Evolutionary conservation across 2,888 invertebrate genomes (phyloP), one percentile per base, ranked within the genome.

Genomic region (Diabrotica balteata): DNA sequence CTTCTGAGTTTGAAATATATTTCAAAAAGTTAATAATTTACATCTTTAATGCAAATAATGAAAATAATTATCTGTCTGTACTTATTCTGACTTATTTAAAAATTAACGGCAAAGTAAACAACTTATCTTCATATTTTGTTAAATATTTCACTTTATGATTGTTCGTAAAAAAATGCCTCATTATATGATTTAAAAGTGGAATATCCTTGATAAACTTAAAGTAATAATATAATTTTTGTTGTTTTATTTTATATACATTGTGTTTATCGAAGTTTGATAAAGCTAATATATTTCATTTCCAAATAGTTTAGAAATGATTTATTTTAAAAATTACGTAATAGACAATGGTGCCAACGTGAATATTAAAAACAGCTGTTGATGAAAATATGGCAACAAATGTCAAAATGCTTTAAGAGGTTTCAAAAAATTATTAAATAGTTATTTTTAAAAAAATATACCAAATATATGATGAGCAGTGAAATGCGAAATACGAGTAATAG

Each of bases 391-490:
- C 66, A 73, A 73, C 70, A 72, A 73, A 73, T 69, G 71, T 61
- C 10, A 65, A 73, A 66, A 71, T 69, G 73, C 68, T 63, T 71
- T 63, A 54, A 69, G 58, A 63, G 59, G 65, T 65, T 72, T 70
- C 67, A 63, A 63, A 57, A 53, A 69, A 49, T 47, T 52, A 59
- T 59, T 52, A 66, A 67, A 62, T 66, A 67, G 44, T 67, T 62
- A 62, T 66, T 66, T 67, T 47, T 49, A 32, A 64, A 52, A 60
- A 66, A 67, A 60, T 52, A 67, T 63, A 53, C 60, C 55, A 53
- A 61, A 54, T 61, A 66, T 77, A 80, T 79, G 80, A 82, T 82
- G 82, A 79, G 80, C 81, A 80, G 75, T 65, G 81, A 78, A 71
- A 82, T 83, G 82, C 82, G 82, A 73, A 82, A 82, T 71, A 79